phyloP scores from a whole-genome alignment of 2,888 invertebrate species.

The Macropis europaea region DNA sequence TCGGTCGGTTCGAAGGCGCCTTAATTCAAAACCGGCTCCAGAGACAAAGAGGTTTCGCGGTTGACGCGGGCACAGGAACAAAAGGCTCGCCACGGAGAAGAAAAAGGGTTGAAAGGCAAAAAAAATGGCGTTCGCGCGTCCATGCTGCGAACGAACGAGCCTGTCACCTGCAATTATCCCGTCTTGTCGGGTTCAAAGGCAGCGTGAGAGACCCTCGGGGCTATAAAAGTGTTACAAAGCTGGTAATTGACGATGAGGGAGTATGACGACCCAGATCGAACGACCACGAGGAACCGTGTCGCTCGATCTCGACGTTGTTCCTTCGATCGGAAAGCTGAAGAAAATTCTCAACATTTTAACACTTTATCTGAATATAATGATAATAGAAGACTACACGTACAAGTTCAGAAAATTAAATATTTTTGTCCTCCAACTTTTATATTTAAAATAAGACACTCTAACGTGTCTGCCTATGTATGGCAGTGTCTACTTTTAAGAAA shows the following conservation, averaged over 20 bases:
- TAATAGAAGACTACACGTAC: too few relatives aligned
- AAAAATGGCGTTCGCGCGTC: constrained; percentile 40
- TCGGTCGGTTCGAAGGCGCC: background rate
- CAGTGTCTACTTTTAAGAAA: too few relatives aligned
- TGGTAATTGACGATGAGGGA: constrained; percentile 60
- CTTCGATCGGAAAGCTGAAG: background rate
- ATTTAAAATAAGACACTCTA: too few relatives aligned
- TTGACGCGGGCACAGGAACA: constrained; percentile 6
- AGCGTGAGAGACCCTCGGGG: constrained; percentile 52
- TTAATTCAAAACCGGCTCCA: constrained; percentile 13
- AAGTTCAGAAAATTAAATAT: too few relatives aligned
- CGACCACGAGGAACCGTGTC: constrained; percentile 6
- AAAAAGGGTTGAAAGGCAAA: background rate
- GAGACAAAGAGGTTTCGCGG: constrained; percentile 11
- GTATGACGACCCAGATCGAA: constrained; percentile 47
- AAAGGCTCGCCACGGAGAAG: background rate
- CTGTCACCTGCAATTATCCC: constrained; percentile 64
- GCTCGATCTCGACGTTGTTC: constrained; percentile 11
- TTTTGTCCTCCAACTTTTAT: too few relatives aligned
- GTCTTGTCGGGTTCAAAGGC: constrained; percentile 66
- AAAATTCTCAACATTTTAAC: too few relatives aligned
- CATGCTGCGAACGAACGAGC: constrained; percentile 11
- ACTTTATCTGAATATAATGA: too few relatives aligned
- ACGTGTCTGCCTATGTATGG: too few relatives aligned
- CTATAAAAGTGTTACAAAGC: constrained; percentile 59